Conservation (phyloP, 1,140 invertebrate genomes). For the Macrosteles quadrilineatus region DNA sequence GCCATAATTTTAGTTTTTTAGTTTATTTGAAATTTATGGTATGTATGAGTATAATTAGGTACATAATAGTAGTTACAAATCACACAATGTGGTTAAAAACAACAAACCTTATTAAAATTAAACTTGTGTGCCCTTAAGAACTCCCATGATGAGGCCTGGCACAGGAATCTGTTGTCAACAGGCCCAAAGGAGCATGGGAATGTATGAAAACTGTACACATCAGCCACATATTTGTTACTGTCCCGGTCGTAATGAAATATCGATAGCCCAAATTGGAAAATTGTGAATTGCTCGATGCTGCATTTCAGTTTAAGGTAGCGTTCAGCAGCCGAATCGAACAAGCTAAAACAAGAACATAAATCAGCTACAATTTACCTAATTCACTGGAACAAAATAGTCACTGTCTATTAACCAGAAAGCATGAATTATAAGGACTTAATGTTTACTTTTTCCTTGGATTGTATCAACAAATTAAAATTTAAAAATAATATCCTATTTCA, state of each 20-base stretch:
- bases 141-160: conserved; percentile 61
- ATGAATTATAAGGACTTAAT: too few species aligned
- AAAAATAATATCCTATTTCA: too few species aligned
- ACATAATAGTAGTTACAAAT: too few species aligned
- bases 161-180: conserved; percentile 60
- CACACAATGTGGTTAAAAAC: conserved; percentile 18
- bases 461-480: too few species aligned
- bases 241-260: conserved; percentile 59
- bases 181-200: conserved; percentile 62
- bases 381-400: too few species aligned
- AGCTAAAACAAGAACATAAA: conserved; percentile 60
- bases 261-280: conserved; percentile 64
- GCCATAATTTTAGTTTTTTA: too few species aligned
- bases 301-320: conserved; percentile 61
- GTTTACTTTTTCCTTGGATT: too few species aligned
- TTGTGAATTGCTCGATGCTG: conserved; percentile 60
- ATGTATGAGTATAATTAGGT: too few species aligned
- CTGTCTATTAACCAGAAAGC: too few species aligned
- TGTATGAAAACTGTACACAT: conserved; percentile 67
- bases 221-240: conserved; percentile 57
- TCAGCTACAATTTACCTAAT: too few species aligned
- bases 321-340: conserved; percentile 66
- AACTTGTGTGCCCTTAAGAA: conserved; percentile 67
- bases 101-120: conserved; percentile 72
- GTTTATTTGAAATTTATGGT: too few species aligned